Evolutionary conservation across 2,888 invertebrate genomes (phyloP), one percentile per base, ranked within the genome.

Genomic region (Ophion slaviceki): DNA sequence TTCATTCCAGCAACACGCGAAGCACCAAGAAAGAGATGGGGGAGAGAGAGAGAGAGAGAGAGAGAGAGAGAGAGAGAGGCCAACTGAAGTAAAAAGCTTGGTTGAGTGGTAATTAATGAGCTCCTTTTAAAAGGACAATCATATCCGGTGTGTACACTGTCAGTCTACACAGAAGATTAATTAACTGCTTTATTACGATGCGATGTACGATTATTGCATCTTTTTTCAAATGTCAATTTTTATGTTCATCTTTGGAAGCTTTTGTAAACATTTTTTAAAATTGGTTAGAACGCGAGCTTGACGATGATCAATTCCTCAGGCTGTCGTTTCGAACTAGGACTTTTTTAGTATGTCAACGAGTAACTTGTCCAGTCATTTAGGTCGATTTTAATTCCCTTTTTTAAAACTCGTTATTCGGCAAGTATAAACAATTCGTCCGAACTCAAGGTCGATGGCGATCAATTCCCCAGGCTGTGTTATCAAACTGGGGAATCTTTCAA

Each of bases 41-140:
- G 5, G 59, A 20, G n/a, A 20, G 20, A 20, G 59, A 20, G 59
- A 59, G 59, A 59, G 59, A 59, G n/a, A 59, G 20, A 4, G 3
- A 24, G 10, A 10, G 61, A 24, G 8, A 24, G 61, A 24, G 24
- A 24, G 32, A 4, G 32, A 71, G 32, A 32, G 53, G 47, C 17
- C 47, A 70, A 70, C 28, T 70, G 8, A 70, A 70, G 14, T 24
- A 53, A 28, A 70, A 47, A 70, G 70, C 70, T 70, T 53, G 14
- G 17, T 2, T 17, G 28, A n/a, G 28, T 53, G 53, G 17, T 28
- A 53, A 68, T 67, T 10, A 53, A 28, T 28, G n/a, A 5, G 28
- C 53, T 70, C 53, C 2, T 32, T 53, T n/a, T 28, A 7, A 17
- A 0, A 70, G 28, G 28, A 36, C 17, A 66, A 47, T 47, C 14